A percentile compares a stretch with the other conserved stretches of the same genome.
These are phyloP conservation scores for Priocnemis perturbator DNA, from an alignment of 2,888 invertebrate species.

Conservation along the genomic window DNA sequence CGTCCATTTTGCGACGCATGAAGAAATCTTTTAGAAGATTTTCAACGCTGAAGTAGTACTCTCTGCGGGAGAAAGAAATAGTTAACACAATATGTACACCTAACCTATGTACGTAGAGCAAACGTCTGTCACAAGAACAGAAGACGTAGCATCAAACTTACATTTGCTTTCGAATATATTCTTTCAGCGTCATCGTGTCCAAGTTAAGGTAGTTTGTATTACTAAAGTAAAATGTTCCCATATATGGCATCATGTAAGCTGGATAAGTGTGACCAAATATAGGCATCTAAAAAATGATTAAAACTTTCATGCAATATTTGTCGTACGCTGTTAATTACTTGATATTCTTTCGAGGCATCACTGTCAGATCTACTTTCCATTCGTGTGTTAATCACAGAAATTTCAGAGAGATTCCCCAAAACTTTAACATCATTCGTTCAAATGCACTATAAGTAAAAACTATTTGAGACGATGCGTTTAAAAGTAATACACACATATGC, in stretches of 20 bases:
- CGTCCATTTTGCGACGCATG: slow-evolving; percentile 96
- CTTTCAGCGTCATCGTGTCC: slow-evolving; percentile 84
- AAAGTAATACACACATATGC: slow-evolving; percentile 68
- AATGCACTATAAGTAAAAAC: slow-evolving; percentile 27
- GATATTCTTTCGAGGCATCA: too few relatives aligned
- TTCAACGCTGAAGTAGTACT: slow-evolving; percentile 99
- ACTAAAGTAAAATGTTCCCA: slow-evolving; percentile 81
- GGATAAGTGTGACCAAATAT: slow-evolving; percentile 67
- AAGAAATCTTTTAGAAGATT: slow-evolving; percentile 97
- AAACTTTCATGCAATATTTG: slow-evolving; percentile 4
- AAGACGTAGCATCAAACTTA: slow-evolving; percentile 76
- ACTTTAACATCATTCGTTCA: slow-evolving; percentile 15
- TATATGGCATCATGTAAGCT: slow-evolving; percentile 77
- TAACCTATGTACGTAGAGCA: neutral
- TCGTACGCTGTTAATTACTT: neutral
- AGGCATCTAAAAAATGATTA: slow-evolving; percentile 65
- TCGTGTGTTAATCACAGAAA: slow-evolving; percentile 31
- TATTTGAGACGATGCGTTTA: neutral
- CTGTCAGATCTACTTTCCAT: slow-evolving; percentile 57
- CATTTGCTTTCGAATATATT: slow-evolving; percentile 93
- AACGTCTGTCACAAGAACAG: slow-evolving; percentile 2
- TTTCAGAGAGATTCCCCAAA: slow-evolving; percentile 47
- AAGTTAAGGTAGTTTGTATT: slow-evolving; percentile 78
- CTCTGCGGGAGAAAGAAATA: slow-evolving; percentile 80
- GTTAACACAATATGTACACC: neutral